Evolutionary conservation across 2,888 invertebrate species (phyloP).

Genomic region (Conops quadrifasciatus): DNA sequence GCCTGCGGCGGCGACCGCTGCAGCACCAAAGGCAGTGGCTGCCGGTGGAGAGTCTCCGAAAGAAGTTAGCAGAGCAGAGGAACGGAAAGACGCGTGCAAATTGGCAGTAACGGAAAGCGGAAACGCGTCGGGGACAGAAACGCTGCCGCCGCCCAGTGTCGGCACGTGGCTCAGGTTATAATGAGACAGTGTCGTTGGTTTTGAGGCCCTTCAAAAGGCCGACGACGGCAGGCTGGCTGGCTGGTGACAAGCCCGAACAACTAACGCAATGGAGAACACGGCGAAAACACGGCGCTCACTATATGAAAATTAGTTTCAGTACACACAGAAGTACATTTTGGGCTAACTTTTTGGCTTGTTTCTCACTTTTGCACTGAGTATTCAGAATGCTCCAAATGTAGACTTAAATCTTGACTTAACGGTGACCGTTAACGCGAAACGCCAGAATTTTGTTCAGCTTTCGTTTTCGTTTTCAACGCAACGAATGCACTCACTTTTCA

Average conservation of each 20-base stretch:
- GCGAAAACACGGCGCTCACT: background rate
- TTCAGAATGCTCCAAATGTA: no score
- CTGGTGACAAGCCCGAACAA: background rate
- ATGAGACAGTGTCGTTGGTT: slow-evolving; percentile 38
- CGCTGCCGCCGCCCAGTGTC: slow-evolving; percentile 37
- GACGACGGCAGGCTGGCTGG: slow-evolving; percentile 39
- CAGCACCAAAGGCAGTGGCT: slow-evolving; percentile 31
- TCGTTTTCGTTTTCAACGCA: background rate
- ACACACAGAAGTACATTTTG: no score
- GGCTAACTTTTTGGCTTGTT: no score
- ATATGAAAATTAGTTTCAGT: no score
- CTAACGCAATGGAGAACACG: background rate
- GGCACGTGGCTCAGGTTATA: slow-evolving; percentile 15
- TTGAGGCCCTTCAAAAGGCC: slow-evolving; percentile 61
- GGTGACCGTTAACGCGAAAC: no score
- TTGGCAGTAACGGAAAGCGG: slow-evolving; percentile 60
- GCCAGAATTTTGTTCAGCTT: background rate
- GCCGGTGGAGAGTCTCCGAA: slow-evolving; percentile 42
- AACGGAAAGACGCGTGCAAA: slow-evolving; percentile 59
- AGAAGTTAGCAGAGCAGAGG: slow-evolving; percentile 30
- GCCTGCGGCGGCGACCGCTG: slow-evolving; percentile 49
- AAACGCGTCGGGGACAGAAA: slow-evolving; percentile 50
- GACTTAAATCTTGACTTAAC: no score
- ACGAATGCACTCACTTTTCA: background rate
- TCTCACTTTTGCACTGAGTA: no score